Conservation (phyloP, 2,113 vertebrate species). For the Seriola rivoliana region DNA sequence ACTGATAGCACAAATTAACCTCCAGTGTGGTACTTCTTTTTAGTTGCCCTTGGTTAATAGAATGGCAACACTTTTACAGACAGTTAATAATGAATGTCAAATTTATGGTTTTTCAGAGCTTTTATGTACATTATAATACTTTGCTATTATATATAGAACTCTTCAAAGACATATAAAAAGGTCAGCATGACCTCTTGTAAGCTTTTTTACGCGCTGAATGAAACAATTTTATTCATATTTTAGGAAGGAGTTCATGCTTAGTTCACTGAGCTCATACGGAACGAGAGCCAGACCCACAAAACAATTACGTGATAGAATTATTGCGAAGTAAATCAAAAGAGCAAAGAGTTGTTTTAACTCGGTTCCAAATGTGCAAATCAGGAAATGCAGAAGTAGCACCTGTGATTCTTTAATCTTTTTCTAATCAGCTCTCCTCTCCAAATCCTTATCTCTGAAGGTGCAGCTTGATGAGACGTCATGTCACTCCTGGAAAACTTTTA, state of each 20-base stretch:
- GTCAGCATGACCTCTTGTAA: slow-evolving; percentile 15
- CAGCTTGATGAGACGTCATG: background rate
- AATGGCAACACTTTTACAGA: slow-evolving; percentile 35
- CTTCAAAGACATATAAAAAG: slow-evolving; percentile 1
- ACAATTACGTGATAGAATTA: background rate
- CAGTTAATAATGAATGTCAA: slow-evolving; percentile 29
- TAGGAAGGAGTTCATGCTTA: background rate
- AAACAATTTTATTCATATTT: background rate
- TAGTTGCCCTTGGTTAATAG: slow-evolving; percentile 41
- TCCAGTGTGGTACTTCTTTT: background rate
- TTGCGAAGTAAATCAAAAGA: background rate
- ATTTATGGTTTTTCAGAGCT: slow-evolving; percentile 35
- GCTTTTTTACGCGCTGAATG: slow-evolving; percentile 3
- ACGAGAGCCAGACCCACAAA: background rate
- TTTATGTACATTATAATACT: slow-evolving; percentile 29
- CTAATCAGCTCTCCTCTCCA: slow-evolving; percentile 11
- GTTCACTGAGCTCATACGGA: background rate
- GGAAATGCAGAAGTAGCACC: background rate
- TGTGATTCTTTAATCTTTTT: slow-evolving; percentile 7
- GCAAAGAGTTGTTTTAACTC: background rate
- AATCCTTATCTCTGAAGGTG: slow-evolving; percentile 19
- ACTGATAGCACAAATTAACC: slow-evolving; percentile 50
- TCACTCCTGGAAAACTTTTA: slow-evolving; percentile 5
- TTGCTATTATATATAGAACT: background rate
- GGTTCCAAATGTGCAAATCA: background rate